Conservation (phyloP, 2,888 invertebrate species). For the Phalera bucephala region DNA sequence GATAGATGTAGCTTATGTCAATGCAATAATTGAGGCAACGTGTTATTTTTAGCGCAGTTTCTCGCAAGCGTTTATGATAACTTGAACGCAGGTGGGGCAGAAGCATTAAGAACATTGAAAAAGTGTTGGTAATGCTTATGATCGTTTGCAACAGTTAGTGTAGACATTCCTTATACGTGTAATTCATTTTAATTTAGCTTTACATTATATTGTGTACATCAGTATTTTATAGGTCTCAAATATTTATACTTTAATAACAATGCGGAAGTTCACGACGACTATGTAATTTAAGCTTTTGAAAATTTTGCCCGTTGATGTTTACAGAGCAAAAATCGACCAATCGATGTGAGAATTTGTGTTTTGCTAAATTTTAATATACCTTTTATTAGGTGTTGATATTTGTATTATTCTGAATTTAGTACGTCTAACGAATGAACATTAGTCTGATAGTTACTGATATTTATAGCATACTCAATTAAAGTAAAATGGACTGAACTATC, state of each 20-base stretch:
- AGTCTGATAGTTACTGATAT: slow-evolving; percentile 31
- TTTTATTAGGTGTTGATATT: slow-evolving; percentile 18
- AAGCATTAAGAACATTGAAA: too few relatives aligned
- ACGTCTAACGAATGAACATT: slow-evolving; percentile 20
- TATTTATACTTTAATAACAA: neutral
- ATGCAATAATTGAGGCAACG: too few relatives aligned
- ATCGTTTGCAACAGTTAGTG: too few relatives aligned
- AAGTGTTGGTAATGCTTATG: too few relatives aligned
- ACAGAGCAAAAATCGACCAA: neutral
- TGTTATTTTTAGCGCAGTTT: too few relatives aligned
- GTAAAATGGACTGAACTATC: slow-evolving; percentile 40
- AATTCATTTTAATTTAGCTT: too few relatives aligned
- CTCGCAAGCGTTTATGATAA: too few relatives aligned
- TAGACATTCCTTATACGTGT: too few relatives aligned
- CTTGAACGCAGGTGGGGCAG: too few relatives aligned
- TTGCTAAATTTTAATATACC: slow-evolving; percentile 12
- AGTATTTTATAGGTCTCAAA: slow-evolving; percentile 1
- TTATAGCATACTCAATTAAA: slow-evolving; percentile 38
- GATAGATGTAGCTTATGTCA: too few relatives aligned
- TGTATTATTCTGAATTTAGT: slow-evolving; percentile 8
- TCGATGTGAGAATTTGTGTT: neutral
- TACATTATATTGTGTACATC: too few relatives aligned
- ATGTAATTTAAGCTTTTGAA: neutral
- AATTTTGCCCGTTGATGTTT: neutral
- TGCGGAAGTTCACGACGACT: neutral